Base-by-base conservation (phyloP, 2,113 vertebrate species). In the Aleadryas rufinucha region DNA sequence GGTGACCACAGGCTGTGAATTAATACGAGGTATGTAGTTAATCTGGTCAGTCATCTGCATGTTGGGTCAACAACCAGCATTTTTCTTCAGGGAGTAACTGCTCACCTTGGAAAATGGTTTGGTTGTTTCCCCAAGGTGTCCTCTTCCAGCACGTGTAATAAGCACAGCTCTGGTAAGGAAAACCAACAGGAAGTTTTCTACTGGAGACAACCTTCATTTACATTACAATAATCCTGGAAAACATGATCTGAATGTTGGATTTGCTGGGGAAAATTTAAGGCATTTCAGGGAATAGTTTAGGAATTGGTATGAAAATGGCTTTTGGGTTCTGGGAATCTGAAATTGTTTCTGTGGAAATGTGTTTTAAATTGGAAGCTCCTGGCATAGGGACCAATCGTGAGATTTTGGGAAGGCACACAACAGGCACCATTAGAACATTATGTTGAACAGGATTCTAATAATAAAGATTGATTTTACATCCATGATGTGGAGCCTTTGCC, bases 11-110 rank as follows among this genome's bases (percentile, higher is more conserved):
- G 41, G 8, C 16, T 82, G 27, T 68, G 61, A 85, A 56, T 91
- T 71, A 91, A 52, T 56, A 41, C 1, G 17, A 66, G 11, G 7
- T 57, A 9, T 44, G 22, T 60, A 83, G 31, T 64, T 87, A 76
- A 71, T 75, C 31, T 74, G 20, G 28, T 77, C 39, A 49, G 33
- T 53, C 56, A 45, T 30, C 30, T 52, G 28, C 53, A 19, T 5
- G 0, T 20, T 1, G 3, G 37, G n/a, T 53, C 65, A 82, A 49
- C 0, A 1, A 33, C 11, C 17, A 88, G 13, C 16, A 50, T 82
- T 90, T 84, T 63, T 70, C 54, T 79, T 66, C 31, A 68, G 33
- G 49, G 19, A 64, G 19, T 21, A 77, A n/a, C 21, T 89, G 18
- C 23, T 86, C 53, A 69, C 39, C 37, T 50, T 63, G 54, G 53